Percentiles rank a stretch among this genome's conserved stretches.
These are phyloP conservation scores for Vireo altiloquus DNA, from an alignment of 2,113 vertebrate genomes.

Conservation along the genomic window DNA sequence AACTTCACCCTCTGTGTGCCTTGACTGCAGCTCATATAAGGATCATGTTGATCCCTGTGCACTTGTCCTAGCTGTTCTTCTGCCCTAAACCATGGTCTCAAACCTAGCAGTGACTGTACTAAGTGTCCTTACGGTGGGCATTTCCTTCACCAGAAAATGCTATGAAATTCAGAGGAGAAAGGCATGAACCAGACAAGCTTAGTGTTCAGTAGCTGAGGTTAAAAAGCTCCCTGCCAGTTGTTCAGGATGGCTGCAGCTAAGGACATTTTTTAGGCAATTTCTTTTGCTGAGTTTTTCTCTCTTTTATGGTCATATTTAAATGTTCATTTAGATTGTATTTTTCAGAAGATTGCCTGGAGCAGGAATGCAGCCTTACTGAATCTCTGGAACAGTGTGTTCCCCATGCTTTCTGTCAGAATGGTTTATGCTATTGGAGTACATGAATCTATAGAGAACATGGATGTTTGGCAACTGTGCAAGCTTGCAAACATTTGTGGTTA, in stretches of 20 bases:
- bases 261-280: background rate
- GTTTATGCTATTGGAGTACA: background rate
- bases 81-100: background rate
- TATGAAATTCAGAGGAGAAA: background rate
- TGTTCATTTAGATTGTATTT: background rate
- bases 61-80: background rate
- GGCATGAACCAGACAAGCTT: background rate
- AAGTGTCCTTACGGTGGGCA: background rate
- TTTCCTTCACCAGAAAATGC: background rate
- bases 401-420: background rate
- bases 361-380: background rate
- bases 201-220: background rate
- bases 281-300: background rate
- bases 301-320: constrained; percentile 23
- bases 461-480: background rate
- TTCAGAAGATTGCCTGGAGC: background rate
- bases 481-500: background rate
- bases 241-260: background rate
- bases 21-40: background rate
- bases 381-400: background rate
- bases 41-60: background rate
- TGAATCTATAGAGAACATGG: background rate
- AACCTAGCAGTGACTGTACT: background rate
- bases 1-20: background rate
- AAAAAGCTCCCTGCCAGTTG: background rate